phyloP scores from a whole-genome alignment of 1,140 invertebrate species.

The Caenorhabditis brenneri region DNA sequence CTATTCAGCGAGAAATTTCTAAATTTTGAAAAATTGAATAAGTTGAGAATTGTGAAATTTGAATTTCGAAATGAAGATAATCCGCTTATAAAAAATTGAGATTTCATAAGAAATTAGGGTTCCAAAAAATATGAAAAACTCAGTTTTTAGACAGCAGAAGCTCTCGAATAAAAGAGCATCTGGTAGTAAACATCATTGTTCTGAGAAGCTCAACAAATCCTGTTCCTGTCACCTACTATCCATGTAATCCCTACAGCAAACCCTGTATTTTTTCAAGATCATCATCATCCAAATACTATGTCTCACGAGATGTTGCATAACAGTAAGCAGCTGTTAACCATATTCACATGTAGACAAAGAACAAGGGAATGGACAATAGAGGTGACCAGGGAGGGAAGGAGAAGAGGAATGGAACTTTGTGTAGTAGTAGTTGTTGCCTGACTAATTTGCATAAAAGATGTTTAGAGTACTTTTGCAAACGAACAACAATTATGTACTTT shows the following conservation, averaged over 20 bases:
- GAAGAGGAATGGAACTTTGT: neutral
- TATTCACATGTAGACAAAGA: neutral
- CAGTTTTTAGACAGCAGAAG: no score
- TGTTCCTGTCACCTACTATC: neutral
- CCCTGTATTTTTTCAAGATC: neutral
- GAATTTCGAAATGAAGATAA: neutral
- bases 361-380: neutral
- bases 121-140: no score
- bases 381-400: neutral
- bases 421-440: neutral
- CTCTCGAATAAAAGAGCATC: no score
- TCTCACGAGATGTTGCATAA: neutral
- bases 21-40: no score
- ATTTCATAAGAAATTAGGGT: no score
- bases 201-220: no score
- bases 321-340: neutral
- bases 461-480: neutral
- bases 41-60: neutral
- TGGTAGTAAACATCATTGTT: no score
- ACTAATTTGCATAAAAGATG: constrained; percentile 41
- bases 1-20: neutral
- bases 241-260: neutral
- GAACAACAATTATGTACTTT: constrained; percentile 39
- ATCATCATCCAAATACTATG: neutral
- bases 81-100: no score